Evolutionary conservation across 2,113 vertebrate species (phyloP).

Genomic region (Anser cygnoides): DNA sequence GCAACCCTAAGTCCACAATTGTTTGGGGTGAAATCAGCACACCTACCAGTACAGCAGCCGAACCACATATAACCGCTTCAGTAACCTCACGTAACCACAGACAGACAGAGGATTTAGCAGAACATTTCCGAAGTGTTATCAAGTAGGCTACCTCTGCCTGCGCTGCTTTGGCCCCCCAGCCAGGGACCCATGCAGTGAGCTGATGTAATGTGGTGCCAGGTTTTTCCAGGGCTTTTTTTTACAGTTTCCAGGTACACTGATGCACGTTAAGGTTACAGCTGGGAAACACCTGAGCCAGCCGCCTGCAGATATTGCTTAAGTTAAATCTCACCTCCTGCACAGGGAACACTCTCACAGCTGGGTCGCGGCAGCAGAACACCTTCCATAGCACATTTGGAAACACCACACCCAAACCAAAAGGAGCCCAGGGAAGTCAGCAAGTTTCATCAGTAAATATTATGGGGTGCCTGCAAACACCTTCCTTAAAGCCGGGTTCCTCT

Average conservation of each 20-base stretch:
- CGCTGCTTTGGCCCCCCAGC: neutral
- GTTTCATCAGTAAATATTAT: neutral
- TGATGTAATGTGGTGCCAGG: neutral
- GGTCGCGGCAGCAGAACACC: neutral
- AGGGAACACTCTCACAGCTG: neutral
- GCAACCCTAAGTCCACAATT: neutral
- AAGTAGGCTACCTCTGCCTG: neutral
- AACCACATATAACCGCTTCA: neutral
- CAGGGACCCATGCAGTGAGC: neutral
- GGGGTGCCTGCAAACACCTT: rapidly evolving
- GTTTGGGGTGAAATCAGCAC: neutral
- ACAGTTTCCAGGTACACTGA: neutral
- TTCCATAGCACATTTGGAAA: neutral
- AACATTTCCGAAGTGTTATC: neutral
- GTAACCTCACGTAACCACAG: neutral
- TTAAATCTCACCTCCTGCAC: neutral
- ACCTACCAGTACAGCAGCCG: neutral
- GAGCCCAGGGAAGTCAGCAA: neutral
- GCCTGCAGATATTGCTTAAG: neutral
- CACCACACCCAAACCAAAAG: neutral
- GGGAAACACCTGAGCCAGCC: neutral
- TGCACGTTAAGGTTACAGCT: neutral
- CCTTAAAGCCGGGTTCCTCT: neutral
- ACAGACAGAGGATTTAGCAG: neutral
- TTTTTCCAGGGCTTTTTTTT: neutral